Percentiles rank a stretch among this genome's conserved stretches.
phyloP scores from a whole-genome alignment of 2,888 invertebrate species.

The Camponotus fellah region DNA sequence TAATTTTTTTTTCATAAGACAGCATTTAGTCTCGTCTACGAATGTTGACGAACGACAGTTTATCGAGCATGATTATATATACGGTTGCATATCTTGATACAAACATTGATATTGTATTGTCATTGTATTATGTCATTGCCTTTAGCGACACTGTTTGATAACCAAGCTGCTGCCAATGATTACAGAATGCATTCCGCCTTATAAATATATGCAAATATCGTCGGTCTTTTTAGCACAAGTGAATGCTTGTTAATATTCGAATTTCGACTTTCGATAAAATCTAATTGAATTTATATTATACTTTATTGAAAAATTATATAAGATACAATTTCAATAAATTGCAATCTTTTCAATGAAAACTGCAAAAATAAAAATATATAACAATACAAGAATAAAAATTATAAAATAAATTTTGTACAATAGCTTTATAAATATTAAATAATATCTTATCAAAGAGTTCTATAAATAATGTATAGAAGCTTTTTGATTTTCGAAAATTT shows the following conservation, averaged over 20 bases:
- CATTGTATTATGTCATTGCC: conserved; percentile 63
- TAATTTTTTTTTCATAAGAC: not conserved
- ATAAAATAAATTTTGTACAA: not conserved
- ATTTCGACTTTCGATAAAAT: not conserved
- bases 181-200: conserved; percentile 43
- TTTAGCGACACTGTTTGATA: conserved; percentile 44
- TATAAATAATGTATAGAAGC: not conserved
- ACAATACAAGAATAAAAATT: not conserved
- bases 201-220: conserved; percentile 49
- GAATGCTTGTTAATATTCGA: conserved; percentile 28
- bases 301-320: not conserved
- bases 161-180: conserved; percentile 27
- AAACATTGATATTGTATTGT: conserved; percentile 59
- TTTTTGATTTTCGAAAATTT: not conserved
- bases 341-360: not conserved
- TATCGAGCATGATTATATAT: not conserved
- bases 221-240: conserved; percentile 27
- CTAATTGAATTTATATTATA: not conserved
- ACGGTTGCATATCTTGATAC: conserved; percentile 13
- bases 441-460: not conserved
- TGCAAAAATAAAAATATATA: not conserved
- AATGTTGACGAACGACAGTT: conserved; percentile 18
- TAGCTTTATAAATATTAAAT: not conserved
- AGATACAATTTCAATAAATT: not conserved
- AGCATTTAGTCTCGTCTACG: no score